phyloP scores from a whole-genome alignment of 2,113 vertebrate species.

The Psammodynastes pulverulentus region DNA sequence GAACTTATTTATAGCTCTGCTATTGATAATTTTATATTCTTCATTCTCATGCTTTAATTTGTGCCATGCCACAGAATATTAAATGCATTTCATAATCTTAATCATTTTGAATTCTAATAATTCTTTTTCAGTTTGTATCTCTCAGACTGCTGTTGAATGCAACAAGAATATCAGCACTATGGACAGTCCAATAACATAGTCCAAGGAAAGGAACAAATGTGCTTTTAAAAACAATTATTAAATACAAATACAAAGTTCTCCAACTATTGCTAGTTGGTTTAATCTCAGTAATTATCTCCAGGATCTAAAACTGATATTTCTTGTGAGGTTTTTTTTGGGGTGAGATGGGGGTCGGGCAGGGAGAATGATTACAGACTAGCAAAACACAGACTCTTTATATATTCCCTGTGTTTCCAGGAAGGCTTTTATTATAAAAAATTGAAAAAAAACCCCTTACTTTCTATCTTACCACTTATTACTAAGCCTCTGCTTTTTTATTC shows the following conservation, averaged over 20 bases:
- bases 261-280: neutral
- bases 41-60: neutral
- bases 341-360: neutral
- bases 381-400: neutral
- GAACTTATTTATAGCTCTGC: neutral
- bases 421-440: neutral
- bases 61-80: neutral
- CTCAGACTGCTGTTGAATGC: neutral
- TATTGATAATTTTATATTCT: neutral
- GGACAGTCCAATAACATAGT: neutral
- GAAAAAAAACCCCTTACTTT: neutral
- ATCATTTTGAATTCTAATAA: neutral
- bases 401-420: neutral
- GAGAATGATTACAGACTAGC: neutral
- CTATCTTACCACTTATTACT: neutral
- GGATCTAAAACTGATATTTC: neutral
- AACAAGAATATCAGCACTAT: neutral
- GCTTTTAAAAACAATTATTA: neutral
- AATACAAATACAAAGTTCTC: neutral
- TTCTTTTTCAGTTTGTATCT: neutral
- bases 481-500: neutral
- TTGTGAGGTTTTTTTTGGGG: neutral
- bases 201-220: neutral
- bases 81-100: neutral
- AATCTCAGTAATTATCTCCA: neutral